Conservation (phyloP, 2,797 vertebrate species). For the Peromyscus attwateri region DNA sequence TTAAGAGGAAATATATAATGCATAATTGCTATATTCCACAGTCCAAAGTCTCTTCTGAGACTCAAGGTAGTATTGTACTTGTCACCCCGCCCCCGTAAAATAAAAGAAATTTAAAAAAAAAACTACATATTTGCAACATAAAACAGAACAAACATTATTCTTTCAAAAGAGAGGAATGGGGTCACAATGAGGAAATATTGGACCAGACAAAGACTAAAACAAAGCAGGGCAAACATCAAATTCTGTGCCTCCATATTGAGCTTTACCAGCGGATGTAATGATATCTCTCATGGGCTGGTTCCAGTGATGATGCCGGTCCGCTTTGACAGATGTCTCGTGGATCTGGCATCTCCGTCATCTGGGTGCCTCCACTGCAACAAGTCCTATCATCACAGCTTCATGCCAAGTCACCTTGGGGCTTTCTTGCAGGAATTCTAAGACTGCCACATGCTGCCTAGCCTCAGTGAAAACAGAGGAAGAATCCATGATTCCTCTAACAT, state of each 20-base stretch:
- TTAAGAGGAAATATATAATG: not conserved
- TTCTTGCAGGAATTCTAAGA: not conserved
- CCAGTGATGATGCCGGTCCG: not conserved
- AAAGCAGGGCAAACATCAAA: not conserved
- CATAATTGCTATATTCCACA: not conserved
- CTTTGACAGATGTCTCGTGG: not conserved
- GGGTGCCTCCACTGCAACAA: not conserved
- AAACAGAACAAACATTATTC: not conserved
- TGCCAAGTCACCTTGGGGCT: not conserved
- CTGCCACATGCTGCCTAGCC: not conserved
- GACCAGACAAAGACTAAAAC: not conserved
- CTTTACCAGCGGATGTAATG: not conserved
- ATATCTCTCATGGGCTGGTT: no score
- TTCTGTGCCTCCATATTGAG: not conserved
- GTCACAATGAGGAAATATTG: not conserved
- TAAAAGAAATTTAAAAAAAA: not conserved
- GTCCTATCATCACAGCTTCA: not conserved
- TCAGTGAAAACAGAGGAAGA: not conserved
- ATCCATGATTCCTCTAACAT: not conserved
- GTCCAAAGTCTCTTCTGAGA: not conserved
- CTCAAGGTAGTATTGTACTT: not conserved
- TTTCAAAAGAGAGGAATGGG: not conserved
- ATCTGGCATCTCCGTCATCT: not conserved
- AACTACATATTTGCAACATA: not conserved
- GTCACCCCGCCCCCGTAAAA: not conserved